phyloP scores from a whole-genome alignment of 1,140 invertebrate species.

The Drosophila sturtevanti region DNA sequence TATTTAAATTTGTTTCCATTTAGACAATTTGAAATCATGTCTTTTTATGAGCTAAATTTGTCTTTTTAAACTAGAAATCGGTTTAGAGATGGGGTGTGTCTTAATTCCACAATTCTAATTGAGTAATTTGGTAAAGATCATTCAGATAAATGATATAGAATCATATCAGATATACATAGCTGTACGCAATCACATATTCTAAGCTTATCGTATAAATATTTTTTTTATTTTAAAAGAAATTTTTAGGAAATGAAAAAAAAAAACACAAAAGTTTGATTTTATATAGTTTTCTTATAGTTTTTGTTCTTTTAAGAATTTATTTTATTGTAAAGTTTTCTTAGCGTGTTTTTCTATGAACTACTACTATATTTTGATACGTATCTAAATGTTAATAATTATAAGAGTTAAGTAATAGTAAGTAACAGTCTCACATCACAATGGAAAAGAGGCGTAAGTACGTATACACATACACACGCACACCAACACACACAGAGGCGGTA shows the following conservation, averaged over 20 bases:
- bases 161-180: too few species aligned
- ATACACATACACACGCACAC: slow-evolving; percentile 18
- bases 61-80: too few species aligned
- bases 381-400: slow-evolving; percentile 38
- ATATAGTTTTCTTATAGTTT: neutral
- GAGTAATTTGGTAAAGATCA: too few species aligned
- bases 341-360: slow-evolving; percentile 14
- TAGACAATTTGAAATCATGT: too few species aligned
- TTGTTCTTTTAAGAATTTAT: neutral
- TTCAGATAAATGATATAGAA: too few species aligned
- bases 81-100: too few species aligned
- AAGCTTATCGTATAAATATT: too few species aligned
- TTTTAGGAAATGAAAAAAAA: neutral
- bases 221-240: too few species aligned
- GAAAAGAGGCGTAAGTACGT: slow-evolving; percentile 31
- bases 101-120: too few species aligned
- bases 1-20: too few species aligned
- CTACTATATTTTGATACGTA: neutral
- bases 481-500: slow-evolving; percentile 18
- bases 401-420: slow-evolving; percentile 32
- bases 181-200: too few species aligned
- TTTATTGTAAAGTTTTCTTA: slow-evolving; percentile 17
- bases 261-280: neutral
- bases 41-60: too few species aligned
- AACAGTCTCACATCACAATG: slow-evolving; percentile 44